These are phyloP conservation scores for Diplazon laetatorius DNA, from an alignment of 2,888 invertebrate species.

Conservation along the genomic window DNA sequence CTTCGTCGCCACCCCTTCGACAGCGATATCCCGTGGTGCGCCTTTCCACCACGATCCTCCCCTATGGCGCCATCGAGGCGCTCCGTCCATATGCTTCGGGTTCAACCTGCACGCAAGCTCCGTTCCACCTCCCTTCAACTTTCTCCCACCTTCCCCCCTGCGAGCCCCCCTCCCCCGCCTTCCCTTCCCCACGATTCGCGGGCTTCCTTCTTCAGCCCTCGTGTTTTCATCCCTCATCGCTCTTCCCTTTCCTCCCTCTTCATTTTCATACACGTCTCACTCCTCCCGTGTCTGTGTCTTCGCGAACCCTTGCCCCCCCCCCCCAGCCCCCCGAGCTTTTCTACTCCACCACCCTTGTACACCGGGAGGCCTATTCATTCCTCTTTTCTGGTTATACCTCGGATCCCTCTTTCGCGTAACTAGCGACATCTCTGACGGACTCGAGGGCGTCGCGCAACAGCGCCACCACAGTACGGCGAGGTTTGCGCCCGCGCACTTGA, in stretches of 20 bases:
- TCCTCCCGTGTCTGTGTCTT: constrained; percentile 26
- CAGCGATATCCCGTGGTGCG: constrained; percentile 62
- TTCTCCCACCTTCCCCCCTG: constrained; percentile 45
- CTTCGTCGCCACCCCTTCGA: constrained; percentile 49
- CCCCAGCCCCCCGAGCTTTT: too few species aligned
- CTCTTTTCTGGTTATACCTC: constrained; percentile 18
- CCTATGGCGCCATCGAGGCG: constrained; percentile 63
- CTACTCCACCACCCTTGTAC: constrained; percentile 31
- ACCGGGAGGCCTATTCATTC: constrained; percentile 25
- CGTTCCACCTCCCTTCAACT: constrained; percentile 23
- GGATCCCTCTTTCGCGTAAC: constrained; percentile 49
- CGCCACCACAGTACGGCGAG: constrained; percentile 28
- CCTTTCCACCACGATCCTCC: constrained; percentile 64
- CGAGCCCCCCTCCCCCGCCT: constrained; percentile 37
- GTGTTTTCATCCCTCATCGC: constrained; percentile 30
- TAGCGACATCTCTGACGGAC: constrained; percentile 60
- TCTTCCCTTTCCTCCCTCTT: too few species aligned
- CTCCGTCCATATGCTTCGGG: constrained; percentile 56
- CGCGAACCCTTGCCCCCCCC: too few species aligned
- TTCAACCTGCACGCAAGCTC: constrained; percentile 64
- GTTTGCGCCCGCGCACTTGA: constrained; percentile 63
- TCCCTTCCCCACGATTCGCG: constrained; percentile 47
- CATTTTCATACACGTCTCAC: too few species aligned
- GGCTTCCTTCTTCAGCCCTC: constrained; percentile 56
- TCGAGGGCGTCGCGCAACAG: constrained; percentile 57